Evolutionary conservation across 2,888 invertebrate genomes (phyloP).

Genomic region (Elmis aenea): DNA sequence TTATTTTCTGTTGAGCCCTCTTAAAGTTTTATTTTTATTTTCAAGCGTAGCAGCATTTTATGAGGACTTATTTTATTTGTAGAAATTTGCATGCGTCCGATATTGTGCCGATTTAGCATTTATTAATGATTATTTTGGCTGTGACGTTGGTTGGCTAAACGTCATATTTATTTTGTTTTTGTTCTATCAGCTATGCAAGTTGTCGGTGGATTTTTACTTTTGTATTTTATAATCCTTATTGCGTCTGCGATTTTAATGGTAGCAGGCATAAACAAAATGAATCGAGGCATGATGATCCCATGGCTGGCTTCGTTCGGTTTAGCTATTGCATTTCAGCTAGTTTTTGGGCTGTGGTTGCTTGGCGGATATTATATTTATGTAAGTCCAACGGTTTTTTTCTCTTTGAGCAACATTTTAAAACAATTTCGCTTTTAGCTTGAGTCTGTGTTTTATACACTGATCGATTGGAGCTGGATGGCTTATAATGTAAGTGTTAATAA

Average conservation of each 20-base stretch:
- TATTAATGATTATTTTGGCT: too few relatives aligned
- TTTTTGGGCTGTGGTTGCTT: slow-evolving; percentile 79
- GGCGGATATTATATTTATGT: slow-evolving; percentile 91
- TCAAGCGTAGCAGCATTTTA: too few relatives aligned
- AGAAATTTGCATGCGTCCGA: too few relatives aligned
- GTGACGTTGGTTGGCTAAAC: too few relatives aligned
- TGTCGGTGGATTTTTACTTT: slow-evolving; percentile 60
- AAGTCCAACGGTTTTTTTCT: slow-evolving; percentile 48
- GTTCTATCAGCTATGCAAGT: slow-evolving; percentile 64
- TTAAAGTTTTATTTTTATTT: too few relatives aligned
- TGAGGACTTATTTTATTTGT: too few relatives aligned
- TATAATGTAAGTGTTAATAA: slow-evolving; percentile 67
- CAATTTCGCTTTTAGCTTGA: slow-evolving; percentile 59
- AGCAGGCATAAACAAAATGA: slow-evolving; percentile 60
- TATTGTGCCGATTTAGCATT: too few relatives aligned
- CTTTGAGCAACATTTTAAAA: slow-evolving; percentile 2
- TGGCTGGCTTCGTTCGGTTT: slow-evolving; percentile 69
- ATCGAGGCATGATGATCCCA: slow-evolving; percentile 76
- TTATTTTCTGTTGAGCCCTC: too few relatives aligned
- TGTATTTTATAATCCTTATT: slow-evolving; percentile 55
- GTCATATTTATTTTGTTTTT: slow-evolving; percentile 4
- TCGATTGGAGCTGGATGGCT: slow-evolving; percentile 77
- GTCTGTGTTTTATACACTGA: slow-evolving; percentile 68
- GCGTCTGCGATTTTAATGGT: slow-evolving; percentile 57
- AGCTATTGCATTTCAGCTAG: slow-evolving; percentile 67